Percentiles rank a stretch among this genome's conserved stretches.
These are phyloP conservation scores for Psilopsiagon aymara DNA, from an alignment of 2,113 vertebrate genomes.

Conservation along the genomic window DNA sequence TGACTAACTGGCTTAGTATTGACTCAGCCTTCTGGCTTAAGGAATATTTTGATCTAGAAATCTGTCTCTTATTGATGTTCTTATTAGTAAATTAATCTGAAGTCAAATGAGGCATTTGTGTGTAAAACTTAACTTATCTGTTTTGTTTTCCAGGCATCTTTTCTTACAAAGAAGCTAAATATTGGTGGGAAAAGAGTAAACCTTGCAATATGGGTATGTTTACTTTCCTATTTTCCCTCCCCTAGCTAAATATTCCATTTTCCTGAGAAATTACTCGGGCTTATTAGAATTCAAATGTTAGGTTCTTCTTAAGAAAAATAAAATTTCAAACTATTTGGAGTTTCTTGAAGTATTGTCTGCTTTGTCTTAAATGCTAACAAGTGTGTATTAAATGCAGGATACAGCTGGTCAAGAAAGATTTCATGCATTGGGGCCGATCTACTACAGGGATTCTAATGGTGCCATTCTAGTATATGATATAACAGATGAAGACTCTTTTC, in stretches of 20 bases:
- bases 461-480: constrained; percentile 97
- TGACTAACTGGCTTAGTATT: neutral
- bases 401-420: constrained; percentile 98
- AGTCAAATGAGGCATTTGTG: neutral
- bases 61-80: neutral
- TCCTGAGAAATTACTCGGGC: neutral
- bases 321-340: neutral
- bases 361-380: neutral
- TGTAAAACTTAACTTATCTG: neutral
- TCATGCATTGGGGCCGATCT: constrained; percentile 96
- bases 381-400: constrained; percentile 80
- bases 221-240: neutral
- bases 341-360: neutral
- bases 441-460: constrained; percentile 99
- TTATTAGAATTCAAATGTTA: neutral
- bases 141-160: constrained; percentile 88
- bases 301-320: neutral
- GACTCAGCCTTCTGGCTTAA: neutral
- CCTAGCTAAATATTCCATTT: neutral
- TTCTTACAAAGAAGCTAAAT: constrained; percentile 98
- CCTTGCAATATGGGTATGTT: constrained; percentile 92
- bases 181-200: constrained; percentile 98
- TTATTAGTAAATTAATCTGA: neutral
- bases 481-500: constrained; percentile 98
- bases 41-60: neutral